Evolutionary conservation across 2,888 invertebrate genomes (phyloP), one percentile per base, ranked within the genome.

Genomic region (Drosophila demipolita): DNA sequence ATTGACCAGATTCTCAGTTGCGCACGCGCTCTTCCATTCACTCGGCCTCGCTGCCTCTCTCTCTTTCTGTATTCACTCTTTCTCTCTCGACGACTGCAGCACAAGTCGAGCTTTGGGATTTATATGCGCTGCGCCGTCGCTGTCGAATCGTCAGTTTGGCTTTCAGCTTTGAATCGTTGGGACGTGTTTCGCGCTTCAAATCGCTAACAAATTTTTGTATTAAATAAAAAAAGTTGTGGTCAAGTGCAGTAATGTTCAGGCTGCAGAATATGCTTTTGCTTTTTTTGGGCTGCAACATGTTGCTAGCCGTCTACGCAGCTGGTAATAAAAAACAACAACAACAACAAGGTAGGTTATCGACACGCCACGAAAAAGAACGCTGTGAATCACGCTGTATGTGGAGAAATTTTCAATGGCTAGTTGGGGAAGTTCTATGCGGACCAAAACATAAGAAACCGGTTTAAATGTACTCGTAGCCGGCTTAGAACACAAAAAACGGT

Each of bases 71-170:
- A 45, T 23, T 57, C 38, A 15, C 48, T 53, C 20, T 29, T 36
- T 12, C 59, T 55, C 61, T 62, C 53, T 23, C 36, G 23, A 20
- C 45, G 29, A 32, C 35, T 48, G 40, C 15, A 15, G 6, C 1
- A n/a, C n/a, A 40, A 67, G 65, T 32, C 20, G 36, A 70, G 73
- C 73, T 77, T 84, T 74, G 29, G 20, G 15, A 54, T 86, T 90
- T 91, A 91, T 91, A 91, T 90, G 77, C 77, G 81, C 79, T 74
- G 79, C 74, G 82, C 80, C 57, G 67, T 62, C 81, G 83, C 78
- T 62, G 75, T 70, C 71, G 59, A 76, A 75, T 64, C 85, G 81
- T 87, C 90, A 91, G 91, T 92, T 88, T 77, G 62, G 75, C 75
- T 80, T 83, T 78, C 73, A 79, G 75, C 89, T 69, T 77, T 63